Evolutionary conservation across 2,888 invertebrate genomes (phyloP), one percentile per base, ranked within the genome.

Genomic region (Spilarctia lutea): DNA sequence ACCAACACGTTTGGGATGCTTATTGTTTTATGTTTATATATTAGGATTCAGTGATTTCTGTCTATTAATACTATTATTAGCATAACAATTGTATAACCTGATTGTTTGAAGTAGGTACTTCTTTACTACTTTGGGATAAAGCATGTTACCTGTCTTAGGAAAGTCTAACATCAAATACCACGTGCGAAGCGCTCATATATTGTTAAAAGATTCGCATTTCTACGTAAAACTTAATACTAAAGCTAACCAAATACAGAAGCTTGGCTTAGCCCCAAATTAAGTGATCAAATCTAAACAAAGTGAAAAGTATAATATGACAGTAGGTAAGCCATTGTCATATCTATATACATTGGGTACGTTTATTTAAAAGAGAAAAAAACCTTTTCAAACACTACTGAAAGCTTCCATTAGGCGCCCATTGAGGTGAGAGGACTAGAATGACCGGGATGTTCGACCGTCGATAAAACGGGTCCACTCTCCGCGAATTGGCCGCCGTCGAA

Each of bases 401-500:
- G 87, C 84, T 81, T 90, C 91, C 89, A 93, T 92, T 92, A 91
- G 86, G 84, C 86, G 77, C 65, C 83, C 87, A 88, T 88, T 89
- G 91, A 91, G 89, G 91, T 91, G 89, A 85, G 90, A 83, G 87
- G 77, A 83, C 83, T 85, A 80, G 81, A 85, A 85, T 85, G 86
- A 80, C 83, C 84, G 85, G 84, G 84, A 83, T 77, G 82, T 83
- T 83, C 85, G 76, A 82, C 84, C 81, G 83, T 82, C 84, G 83
- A 89, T 88, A 91, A 91, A 92, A 88, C 91, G 90, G 88, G 92
- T 91, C 92, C 94, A 94, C 93, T 93, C 89, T 88, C 86, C 90
- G 90, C 90, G 93, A 94, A 94, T 94, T 93, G 94, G 91, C 94
- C 92, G 91, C 92, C 92, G 90, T 89, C 93, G 89, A 90, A 93